Evolutionary conservation across 1,140 invertebrate species (phyloP), one percentile per base, ranked within the genome.

Genomic region (Heliothis subflexa): DNA sequence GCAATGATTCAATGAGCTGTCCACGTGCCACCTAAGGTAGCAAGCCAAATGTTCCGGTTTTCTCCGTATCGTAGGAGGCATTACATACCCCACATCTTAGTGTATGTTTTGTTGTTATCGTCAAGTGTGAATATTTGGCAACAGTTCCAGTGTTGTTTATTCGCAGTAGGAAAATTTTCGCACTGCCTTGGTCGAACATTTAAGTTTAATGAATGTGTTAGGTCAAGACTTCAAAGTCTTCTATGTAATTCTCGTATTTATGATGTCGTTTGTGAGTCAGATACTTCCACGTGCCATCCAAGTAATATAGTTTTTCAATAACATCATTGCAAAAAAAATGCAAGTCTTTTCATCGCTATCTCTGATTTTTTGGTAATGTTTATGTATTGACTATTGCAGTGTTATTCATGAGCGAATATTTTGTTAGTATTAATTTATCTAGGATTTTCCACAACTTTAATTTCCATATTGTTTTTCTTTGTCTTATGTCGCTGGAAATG

Each of bases 21-120:
- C 80, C 86, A 88, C 85, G 85, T 88, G 88, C 80, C 82, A 33
- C 55, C 64, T 80, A 83, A 85, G 83, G 81, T 83, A 78, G 78
- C 78, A 86, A 89, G 78, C 40, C 81, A 89, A 90, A 74, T 33
- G 86, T 89, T 89, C 88, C 89, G 88, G 88, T 89, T 86, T 88
- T 88, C 86, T 83, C 75, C 81, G 88, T 90, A 91, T 59, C 47
- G 40, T 50, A 59, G 74, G 66, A 79, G 83, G 82, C 82, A 89
- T 89, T 80, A 83, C 81, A 61, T 33, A 83, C 86, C 80, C 45
- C 72, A 86, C 86, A 89, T 87, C n/a, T 70, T 70, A 50, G 21
- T 52, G 47, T 50, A 45, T 68, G 16, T 85, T 75, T 61, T 84
- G 81, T 86, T 79, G 86, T 86, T 78, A 72, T 68, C 71, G 14